A percentile compares a stretch with the other conserved stretches of the same genome.
phyloP scores from a whole-genome alignment of 2,888 invertebrate species.

The Bellardia pandia region DNA sequence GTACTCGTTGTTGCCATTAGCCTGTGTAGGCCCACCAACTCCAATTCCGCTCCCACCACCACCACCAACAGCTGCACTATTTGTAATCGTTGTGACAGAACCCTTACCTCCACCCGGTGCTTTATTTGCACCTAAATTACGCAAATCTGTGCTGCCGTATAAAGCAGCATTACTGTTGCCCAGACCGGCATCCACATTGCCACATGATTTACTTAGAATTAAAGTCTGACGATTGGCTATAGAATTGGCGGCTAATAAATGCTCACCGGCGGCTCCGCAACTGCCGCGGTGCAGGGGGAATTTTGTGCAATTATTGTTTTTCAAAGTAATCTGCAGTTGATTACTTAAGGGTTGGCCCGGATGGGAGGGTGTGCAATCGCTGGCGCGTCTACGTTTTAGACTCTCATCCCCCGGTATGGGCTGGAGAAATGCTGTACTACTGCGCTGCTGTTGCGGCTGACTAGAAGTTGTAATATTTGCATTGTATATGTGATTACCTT shows the following conservation, averaged over 20 bases:
- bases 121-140: slow-evolving; percentile 72
- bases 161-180: slow-evolving; percentile 73
- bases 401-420: slow-evolving; percentile 76
- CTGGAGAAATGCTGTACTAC: slow-evolving; percentile 74
- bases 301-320: slow-evolving; percentile 80
- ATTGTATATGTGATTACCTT: slow-evolving; percentile 70
- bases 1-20: slow-evolving; percentile 82
- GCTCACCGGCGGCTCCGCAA: slow-evolving; percentile 82
- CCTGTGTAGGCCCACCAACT: slow-evolving; percentile 68
- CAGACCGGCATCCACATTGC: slow-evolving; percentile 80
- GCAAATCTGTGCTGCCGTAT: slow-evolving; percentile 77
- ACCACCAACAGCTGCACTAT: slow-evolving; percentile 64
- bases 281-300: slow-evolving; percentile 82
- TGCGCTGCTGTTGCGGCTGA: slow-evolving; percentile 71
- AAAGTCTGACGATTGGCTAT: slow-evolving; percentile 83
- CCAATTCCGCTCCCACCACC: slow-evolving; percentile 37
- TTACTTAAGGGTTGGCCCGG: slow-evolving; percentile 77
- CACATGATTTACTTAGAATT: slow-evolving; percentile 83
- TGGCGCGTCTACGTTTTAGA: slow-evolving; percentile 80
- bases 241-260: slow-evolving; percentile 82
- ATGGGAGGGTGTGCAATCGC: slow-evolving; percentile 79
- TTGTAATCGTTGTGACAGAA: slow-evolving; percentile 72
- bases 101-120: slow-evolving; percentile 70
- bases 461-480: slow-evolving; percentile 73
- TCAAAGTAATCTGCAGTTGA: slow-evolving; percentile 81